Evolutionary conservation across 2,888 invertebrate species (phyloP).

Genomic region (Synergus itoensis): DNA sequence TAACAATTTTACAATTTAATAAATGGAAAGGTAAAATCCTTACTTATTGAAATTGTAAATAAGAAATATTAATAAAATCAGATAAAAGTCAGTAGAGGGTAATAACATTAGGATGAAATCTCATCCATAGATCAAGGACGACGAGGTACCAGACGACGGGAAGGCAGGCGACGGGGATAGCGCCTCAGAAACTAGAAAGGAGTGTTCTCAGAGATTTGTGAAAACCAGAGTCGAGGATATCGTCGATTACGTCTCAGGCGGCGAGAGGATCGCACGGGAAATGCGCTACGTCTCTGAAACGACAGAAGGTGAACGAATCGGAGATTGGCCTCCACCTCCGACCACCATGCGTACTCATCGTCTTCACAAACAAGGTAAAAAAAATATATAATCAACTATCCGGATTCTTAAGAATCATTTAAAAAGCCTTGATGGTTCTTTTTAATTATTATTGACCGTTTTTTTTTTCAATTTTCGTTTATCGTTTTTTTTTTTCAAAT

Average conservation of each 20-base stretch:
- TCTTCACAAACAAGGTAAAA: conserved; percentile 66
- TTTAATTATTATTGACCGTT: too few species aligned
- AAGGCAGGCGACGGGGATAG: conserved; percentile 71
- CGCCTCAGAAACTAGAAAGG: conserved; percentile 76
- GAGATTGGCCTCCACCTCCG: conserved; percentile 75
- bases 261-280: conserved; percentile 88
- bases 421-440: too few species aligned
- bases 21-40: background rate
- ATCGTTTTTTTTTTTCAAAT: background rate
- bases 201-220: conserved; percentile 82
- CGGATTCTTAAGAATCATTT: too few species aligned
- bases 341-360: conserved; percentile 68
- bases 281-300: conserved; percentile 90
- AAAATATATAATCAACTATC: conserved; percentile 54
- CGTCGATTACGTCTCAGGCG: conserved; percentile 91
- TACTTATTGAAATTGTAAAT: background rate
- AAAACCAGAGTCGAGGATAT: conserved; percentile 90
- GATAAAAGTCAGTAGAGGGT: background rate
- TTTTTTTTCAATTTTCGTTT: too few species aligned
- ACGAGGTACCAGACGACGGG: conserved; percentile 81
- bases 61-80: background rate
- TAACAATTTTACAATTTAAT: too few species aligned
- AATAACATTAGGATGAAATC: conserved; percentile 4
- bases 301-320: conserved; percentile 87
- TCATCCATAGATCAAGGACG: conserved; percentile 82